Conservation (phyloP, 92 coral and sea anemone genomes). For the Diadumene lineata region DNA sequence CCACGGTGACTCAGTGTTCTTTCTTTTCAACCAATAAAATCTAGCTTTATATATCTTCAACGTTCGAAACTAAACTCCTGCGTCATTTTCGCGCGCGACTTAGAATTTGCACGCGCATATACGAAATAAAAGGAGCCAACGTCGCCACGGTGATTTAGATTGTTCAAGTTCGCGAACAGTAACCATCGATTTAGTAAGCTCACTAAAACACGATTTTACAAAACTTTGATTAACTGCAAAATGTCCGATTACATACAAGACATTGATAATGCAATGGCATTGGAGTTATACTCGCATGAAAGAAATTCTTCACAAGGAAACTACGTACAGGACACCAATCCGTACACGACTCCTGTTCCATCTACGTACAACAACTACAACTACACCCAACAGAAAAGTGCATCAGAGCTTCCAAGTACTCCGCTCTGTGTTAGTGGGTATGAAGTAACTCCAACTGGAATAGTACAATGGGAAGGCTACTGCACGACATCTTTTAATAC, state of each 20-base stretch:
- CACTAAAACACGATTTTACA: too few relatives aligned
- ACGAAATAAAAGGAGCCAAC: not conserved
- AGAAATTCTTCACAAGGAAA: not conserved
- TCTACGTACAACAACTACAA: not conserved
- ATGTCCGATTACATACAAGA: not conserved
- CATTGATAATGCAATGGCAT: not conserved
- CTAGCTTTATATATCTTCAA: too few relatives aligned
- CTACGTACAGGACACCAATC: not conserved
- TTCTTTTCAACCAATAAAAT: too few relatives aligned
- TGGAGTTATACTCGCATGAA: not conserved
- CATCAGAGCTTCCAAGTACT: not conserved
- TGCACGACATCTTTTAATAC: not conserved
- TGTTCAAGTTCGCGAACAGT: not conserved
- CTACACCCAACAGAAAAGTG: not conserved
- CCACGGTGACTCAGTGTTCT: not conserved
- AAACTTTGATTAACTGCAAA: not conserved
- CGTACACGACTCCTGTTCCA: not conserved
- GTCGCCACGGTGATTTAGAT: not conserved
- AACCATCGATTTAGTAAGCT: not conserved
- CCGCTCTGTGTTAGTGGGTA: not conserved
- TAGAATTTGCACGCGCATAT: not conserved
- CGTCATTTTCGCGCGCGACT: not conserved
- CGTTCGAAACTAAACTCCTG: too few relatives aligned
- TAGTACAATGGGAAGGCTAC: not conserved
- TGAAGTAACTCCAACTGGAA: not conserved